phyloP scores from a whole-genome alignment of 2,888 invertebrate species.

The Norana najaformis region DNA sequence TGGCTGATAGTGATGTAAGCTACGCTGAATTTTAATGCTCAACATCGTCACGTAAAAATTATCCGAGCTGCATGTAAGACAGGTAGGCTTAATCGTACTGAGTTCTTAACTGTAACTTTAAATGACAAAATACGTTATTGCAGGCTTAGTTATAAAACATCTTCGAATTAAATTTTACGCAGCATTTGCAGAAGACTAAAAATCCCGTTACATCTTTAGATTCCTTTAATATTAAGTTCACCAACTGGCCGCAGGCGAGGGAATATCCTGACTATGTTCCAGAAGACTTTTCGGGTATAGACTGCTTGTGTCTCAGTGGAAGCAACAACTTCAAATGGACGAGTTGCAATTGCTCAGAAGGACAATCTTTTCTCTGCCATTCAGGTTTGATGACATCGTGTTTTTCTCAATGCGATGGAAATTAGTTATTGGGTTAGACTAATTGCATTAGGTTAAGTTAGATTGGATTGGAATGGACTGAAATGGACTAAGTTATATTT shows the following conservation, averaged over 20 bases:
- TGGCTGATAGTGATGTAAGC: too few relatives aligned
- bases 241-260: background rate
- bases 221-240: background rate
- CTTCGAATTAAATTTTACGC: background rate
- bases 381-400: background rate
- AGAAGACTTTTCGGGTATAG: background rate
- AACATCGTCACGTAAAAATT: too few relatives aligned
- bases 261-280: background rate
- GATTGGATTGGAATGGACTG: background rate
- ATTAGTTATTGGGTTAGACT: too few relatives aligned
- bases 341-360: background rate
- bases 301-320: background rate
- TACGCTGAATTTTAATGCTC: too few relatives aligned
- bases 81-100: too few relatives aligned
- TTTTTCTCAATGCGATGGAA: background rate
- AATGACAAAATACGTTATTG: too few relatives aligned
- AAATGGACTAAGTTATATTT: background rate
- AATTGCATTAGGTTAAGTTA: background rate
- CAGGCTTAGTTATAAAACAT: too few relatives aligned
- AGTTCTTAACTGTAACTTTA: too few relatives aligned
- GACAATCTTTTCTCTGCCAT: background rate
- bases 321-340: background rate
- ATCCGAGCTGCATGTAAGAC: too few relatives aligned
- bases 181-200: background rate
- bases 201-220: background rate